Percentiles rank a stretch among this genome's conserved stretches.
Conservation (phyloP, 2,888 invertebrate genomes). For the Busseola fusca region DNA sequence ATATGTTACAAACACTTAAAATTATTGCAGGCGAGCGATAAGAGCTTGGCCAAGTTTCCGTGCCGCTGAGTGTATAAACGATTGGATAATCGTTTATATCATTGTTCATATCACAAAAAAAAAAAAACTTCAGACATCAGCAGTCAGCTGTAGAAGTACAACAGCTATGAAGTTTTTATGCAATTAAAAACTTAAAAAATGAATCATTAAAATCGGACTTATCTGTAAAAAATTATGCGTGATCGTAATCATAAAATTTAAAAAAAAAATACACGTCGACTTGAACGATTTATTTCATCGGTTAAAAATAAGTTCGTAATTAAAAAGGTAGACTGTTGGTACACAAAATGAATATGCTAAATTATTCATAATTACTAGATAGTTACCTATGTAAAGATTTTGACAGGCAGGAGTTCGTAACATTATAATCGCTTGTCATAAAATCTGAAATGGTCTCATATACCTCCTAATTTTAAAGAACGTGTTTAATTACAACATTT, state of each 20-base stretch:
- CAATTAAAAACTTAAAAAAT: not conserved
- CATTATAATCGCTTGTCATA: slow-evolving; percentile 24
- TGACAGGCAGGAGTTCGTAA: slow-evolving; percentile 29
- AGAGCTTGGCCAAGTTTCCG: too few relatives aligned
- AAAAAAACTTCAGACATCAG: too few relatives aligned
- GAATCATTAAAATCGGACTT: too few relatives aligned
- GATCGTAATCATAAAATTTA: too few relatives aligned
- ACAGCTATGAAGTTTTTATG: not conserved
- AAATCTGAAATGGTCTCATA: slow-evolving; percentile 8
- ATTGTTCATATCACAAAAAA: too few relatives aligned
- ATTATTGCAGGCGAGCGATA: too few relatives aligned
- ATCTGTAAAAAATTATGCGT: too few relatives aligned
- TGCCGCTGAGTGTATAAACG: too few relatives aligned
- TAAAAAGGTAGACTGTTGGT: not conserved
- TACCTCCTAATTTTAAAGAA: slow-evolving; percentile 30
- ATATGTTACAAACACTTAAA: too few relatives aligned
- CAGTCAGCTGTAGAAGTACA: not conserved
- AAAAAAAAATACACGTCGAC: too few relatives aligned
- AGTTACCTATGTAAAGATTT: not conserved
- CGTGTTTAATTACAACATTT: slow-evolving; percentile 41
- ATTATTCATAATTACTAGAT: not conserved
- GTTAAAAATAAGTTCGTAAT: not conserved
- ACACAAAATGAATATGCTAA: not conserved
- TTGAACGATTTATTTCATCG: too few relatives aligned
- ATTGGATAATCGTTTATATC: too few relatives aligned